phyloP scores from a whole-genome alignment of 1,140 invertebrate genomes.

The Pinna nobilis region DNA sequence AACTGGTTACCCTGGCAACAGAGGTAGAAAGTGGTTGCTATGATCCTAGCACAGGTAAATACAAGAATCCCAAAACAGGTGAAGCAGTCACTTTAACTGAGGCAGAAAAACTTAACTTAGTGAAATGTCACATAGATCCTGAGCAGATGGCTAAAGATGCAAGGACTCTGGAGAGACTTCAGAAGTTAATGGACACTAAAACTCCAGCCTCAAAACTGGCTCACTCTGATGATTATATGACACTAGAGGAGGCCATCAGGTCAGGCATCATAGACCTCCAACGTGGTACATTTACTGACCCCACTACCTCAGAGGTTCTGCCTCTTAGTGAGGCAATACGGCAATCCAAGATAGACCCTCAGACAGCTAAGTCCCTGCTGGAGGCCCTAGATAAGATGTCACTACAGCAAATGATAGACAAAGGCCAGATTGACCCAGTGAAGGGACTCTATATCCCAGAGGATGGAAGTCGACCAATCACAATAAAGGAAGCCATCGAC shows the following conservation, averaged over 20 bases:
- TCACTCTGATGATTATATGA: constrained; percentile 41
- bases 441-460: constrained; percentile 50
- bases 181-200: constrained; percentile 54
- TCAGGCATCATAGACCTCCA: constrained; percentile 62
- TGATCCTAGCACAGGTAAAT: constrained; percentile 60
- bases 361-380: constrained; percentile 76
- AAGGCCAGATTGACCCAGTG: constrained; percentile 79
- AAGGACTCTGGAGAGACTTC: constrained; percentile 56
- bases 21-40: constrained; percentile 63
- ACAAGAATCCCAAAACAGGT: constrained; percentile 55
- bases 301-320: constrained; percentile 44
- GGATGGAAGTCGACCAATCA: constrained; percentile 44
- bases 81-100: constrained; percentile 62
- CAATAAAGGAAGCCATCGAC: constrained; percentile 77
- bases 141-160: constrained; percentile 53
- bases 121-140: constrained; percentile 58
- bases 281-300: constrained; percentile 53
- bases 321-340: constrained; percentile 60
- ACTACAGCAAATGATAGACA: constrained; percentile 82
- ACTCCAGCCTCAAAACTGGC: constrained; percentile 52
- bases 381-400: constrained; percentile 81
- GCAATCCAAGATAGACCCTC: constrained; percentile 60
- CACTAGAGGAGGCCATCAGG: constrained; percentile 64
- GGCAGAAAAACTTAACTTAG: constrained; percentile 55
- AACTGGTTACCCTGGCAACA: constrained; percentile 56